phyloP scores from a whole-genome alignment of 2,113 vertebrate species.

The Microcebus tavaratra region DNA sequence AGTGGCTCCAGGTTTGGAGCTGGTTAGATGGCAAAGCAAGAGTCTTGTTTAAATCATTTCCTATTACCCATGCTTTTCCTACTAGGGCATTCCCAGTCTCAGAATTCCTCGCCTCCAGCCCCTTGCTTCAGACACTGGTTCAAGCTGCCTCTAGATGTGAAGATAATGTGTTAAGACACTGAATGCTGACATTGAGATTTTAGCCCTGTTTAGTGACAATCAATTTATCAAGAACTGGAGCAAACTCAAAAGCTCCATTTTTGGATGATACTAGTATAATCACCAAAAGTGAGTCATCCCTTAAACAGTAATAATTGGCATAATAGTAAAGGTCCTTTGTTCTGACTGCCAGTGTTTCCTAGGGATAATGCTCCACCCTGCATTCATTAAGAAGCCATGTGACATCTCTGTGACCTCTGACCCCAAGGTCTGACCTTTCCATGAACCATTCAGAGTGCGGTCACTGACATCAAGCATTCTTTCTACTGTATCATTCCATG shows the following conservation, averaged over 20 bases:
- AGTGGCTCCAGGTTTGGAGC: background rate
- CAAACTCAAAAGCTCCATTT: slow-evolving; percentile 73
- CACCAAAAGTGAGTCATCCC: slow-evolving; percentile 59
- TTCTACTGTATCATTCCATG: slow-evolving; percentile 52
- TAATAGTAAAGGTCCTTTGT: slow-evolving; percentile 57
- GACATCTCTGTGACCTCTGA: slow-evolving; percentile 74
- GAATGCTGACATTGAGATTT: slow-evolving; percentile 26
- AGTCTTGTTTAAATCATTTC: background rate
- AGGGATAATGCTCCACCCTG: slow-evolving; percentile 51
- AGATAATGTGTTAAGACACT: slow-evolving; percentile 14
- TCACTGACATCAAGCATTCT: slow-evolving; percentile 47
- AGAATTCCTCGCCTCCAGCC: background rate
- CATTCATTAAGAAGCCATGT: slow-evolving; percentile 73
- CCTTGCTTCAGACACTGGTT: background rate
- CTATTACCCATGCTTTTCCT: background rate
- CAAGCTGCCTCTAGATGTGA: background rate
- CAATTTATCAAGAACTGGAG: slow-evolving; percentile 65
- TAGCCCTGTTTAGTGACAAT: background rate
- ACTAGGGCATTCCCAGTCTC: background rate
- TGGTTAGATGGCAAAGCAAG: background rate
- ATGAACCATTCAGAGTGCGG: slow-evolving; percentile 23
- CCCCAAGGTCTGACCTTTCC: slow-evolving; percentile 61
- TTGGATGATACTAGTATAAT: slow-evolving; percentile 72
- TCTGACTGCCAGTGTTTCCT: slow-evolving; percentile 65
- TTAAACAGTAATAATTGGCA: slow-evolving; percentile 66